Base-by-base conservation (phyloP, 2,888 invertebrate species). In the Dryadula phaetusa region DNA sequence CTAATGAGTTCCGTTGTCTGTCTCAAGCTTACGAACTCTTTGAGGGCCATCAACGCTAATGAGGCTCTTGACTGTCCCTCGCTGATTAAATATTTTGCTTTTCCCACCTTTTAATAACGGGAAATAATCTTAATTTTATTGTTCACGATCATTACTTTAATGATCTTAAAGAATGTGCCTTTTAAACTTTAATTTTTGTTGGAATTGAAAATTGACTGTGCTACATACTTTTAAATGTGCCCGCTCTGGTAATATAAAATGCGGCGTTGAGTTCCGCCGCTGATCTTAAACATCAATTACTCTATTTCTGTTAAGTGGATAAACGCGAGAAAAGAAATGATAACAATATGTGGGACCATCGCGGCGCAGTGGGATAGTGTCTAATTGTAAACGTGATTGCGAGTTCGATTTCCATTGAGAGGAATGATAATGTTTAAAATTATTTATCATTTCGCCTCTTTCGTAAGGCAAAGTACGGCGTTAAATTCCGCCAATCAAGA, bases 21-120 rank as follows among this genome's bases (percentile, higher is more conserved):
- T 75, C 75, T 74, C 73, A 73, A 76, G 75, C 76, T 79, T 74
- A 72, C 76, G 69, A 72, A 79, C 79, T 77, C 80, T 80, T 79
- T 78, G 73, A 85, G 82, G 75, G 77, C 80, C 83, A 79, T 82
- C 79, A 77, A 77, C 81, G 79, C 89, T 73, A 90, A 90, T 87
- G 90, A 90, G 86, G 79, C 86, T 82, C 88, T 86, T 82, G 77
- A 69, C 82, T 78, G 80, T 78, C 83, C 79, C 77, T 66, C 76
- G 74, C 70, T 74, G 77, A 83, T 80, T 83, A 79, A 84, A 86
- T 84, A 85, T 84, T 89, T 84, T 82, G 79, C 83, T 79, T 82
- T 84, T 84, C 82, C 78, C 75, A 77, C 77, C 74, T 77, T 81
- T 79, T 81, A 76, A 76, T 70, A 67, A 72, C 67, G 70, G 69